Percentiles rank a stretch among this genome's conserved stretches.
Evolutionary conservation across 2,888 invertebrate species (phyloP).

Genomic region (Mythimna loreyi): DNA sequence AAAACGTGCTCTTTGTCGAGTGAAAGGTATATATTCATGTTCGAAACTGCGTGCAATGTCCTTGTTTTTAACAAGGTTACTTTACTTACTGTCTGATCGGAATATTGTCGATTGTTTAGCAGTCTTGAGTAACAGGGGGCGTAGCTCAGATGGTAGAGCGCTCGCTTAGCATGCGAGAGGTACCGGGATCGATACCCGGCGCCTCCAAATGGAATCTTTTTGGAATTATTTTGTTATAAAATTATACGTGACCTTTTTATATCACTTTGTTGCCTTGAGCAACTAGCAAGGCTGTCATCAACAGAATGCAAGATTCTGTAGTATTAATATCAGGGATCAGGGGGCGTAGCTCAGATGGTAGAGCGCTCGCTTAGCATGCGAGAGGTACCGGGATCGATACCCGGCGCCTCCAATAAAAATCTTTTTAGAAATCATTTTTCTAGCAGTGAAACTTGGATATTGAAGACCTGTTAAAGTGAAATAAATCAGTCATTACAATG

Average conservation of each 20-base stretch:
- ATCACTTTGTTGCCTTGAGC: conserved; percentile 74
- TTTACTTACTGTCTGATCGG: conserved; percentile 9
- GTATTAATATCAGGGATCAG: conserved; percentile 37
- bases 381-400: conserved; percentile 91
- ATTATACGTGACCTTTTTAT: conserved; percentile 75
- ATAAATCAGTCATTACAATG: neutral
- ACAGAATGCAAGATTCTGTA: neutral
- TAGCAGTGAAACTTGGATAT: conserved; percentile 1
- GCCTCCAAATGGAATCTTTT: conserved; percentile 48
- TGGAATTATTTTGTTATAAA: neutral
- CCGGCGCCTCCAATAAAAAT: conserved; percentile 85
- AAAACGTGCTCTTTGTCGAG: conserved; percentile 42
- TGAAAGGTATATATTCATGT: conserved; percentile 43
- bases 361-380: conserved; percentile 88
- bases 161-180: conserved; percentile 90
- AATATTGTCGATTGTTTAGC: conserved; percentile 21
- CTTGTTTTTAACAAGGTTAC: conserved; percentile 22
- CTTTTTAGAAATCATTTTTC: conserved; percentile 15
- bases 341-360: conserved; percentile 87
- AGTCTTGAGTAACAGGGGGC: conserved; percentile 69
- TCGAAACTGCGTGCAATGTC: conserved; percentile 19
- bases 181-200: conserved; percentile 90
- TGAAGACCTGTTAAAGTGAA: conserved; percentile 15
- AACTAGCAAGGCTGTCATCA: neutral
- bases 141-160: conserved; percentile 80